Base-by-base conservation (phyloP, 1,140 invertebrate genomes). In the Brachionus asplanchnoidis region DNA sequence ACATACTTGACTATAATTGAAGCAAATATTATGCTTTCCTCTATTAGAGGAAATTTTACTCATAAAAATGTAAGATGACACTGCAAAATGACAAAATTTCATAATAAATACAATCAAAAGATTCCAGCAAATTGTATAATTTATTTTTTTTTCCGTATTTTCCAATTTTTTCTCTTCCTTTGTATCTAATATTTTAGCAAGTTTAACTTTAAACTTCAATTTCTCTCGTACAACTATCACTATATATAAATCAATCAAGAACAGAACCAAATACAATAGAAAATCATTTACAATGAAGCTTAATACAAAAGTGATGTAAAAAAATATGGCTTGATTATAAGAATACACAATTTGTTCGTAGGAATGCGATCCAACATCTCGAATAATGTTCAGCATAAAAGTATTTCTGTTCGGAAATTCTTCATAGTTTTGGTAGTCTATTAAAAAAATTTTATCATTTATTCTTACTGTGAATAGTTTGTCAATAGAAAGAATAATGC, bases 321-420 rank as follows among this genome's bases (percentile, higher is more conserved):
- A 65, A 65, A 65, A n/a, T 1, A 9, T n/a, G 8, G 56, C 11
- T n/a, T n/a, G 1, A 2, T 65, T 11, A n/a, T 17, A 12, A n/a
- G 11, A 65, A 65, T n/a, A 65, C 17, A 8, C 0, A 9, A 65
- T 26, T 9, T 26, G 8, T 6, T 20, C 8, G 1, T 1, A 23
- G 3, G 11, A 17, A 65, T 65, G 12, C 1, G 3, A 9, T 17
- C 14, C 28, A 6, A 32, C 28, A 5, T 32, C 28, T 5, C 28
- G 28, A 32, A 32, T 5, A 32, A 12, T 12, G 1, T 6, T 65
- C 11, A 11, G 23, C 32, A 68, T 68, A 28, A 68, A 68, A 12
- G 11, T 68, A 68, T 68, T 68, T 68, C n/a, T 68, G 14, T 68
- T 32, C 3, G 65, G 65, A 68, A 68, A 68, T 68, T 68, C 65